These are phyloP conservation scores for Pissodes strobi DNA, from an alignment of 1,140 invertebrate genomes.

Conservation along the genomic window DNA sequence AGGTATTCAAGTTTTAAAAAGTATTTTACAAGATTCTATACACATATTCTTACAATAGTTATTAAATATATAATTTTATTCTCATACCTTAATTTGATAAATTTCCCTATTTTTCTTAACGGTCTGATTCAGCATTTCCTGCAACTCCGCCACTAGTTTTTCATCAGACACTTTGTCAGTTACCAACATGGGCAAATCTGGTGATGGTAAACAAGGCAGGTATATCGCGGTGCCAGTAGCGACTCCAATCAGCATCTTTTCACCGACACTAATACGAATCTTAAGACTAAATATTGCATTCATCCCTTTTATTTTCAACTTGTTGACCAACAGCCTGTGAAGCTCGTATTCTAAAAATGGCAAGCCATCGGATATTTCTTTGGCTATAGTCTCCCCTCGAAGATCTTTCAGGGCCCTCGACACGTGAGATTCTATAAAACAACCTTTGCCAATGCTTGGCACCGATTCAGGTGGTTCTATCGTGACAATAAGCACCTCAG, in stretches of 20 bases:
- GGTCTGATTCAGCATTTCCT: conserved; percentile 68
- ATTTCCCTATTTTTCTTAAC: conserved; percentile 71
- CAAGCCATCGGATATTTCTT: conserved; percentile 90
- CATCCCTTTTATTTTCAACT: conserved; percentile 91
- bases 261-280: conserved; percentile 85
- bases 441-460: conserved; percentile 73
- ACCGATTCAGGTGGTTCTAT: conserved; percentile 81
- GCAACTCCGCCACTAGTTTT: conserved; percentile 66
- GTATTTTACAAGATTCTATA: too few relatives aligned
- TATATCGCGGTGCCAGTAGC: conserved; percentile 87
- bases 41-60: too few relatives aligned
- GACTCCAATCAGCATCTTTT: conserved; percentile 82
- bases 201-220: conserved; percentile 74
- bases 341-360: conserved; percentile 96
- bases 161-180: conserved; percentile 67
- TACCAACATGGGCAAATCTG: conserved; percentile 68
- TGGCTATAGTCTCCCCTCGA: conserved; percentile 85
- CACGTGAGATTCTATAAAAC: conserved; percentile 78
- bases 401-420: conserved; percentile 78
- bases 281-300: conserved; percentile 88
- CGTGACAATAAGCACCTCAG: conserved; percentile 88
- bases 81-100: conserved; percentile 65
- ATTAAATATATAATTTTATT: conserved; percentile 28
- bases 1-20: too few relatives aligned
- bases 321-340: conserved; percentile 88